Base-by-base conservation (phyloP, 1,140 invertebrate genomes). In the Delia radicum region DNA sequence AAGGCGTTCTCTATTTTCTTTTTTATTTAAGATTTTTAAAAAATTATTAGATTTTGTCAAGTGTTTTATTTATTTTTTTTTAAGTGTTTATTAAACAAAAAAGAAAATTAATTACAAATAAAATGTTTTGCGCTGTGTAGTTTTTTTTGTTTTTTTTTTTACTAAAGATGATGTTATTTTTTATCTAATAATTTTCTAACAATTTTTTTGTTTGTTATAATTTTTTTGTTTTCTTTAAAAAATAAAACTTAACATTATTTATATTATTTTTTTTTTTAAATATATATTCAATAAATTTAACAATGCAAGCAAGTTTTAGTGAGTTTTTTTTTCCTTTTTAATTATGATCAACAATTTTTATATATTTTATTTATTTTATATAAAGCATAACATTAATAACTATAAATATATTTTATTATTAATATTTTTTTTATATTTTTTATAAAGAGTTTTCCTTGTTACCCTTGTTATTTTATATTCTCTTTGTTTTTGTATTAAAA, bases 171-270 rank as follows among this genome's bases (percentile, higher is more conserved):
- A 10, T 24, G 5, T 55, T 21, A 5, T 55, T 55, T 55, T 55
- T 7, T 55, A 55, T 55, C 8, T 37, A 37, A 37, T 37, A 1
- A 37, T 55, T 55, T 15, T 55, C 2, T 48, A 18, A 48, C 18
- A 55, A 55, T 55, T 46, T 55, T 24, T 12, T 55, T 55, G 3
- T 55, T 55, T 55, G 46, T 21, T 55, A 37, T 21, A 21, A 48
- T 15, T 48, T 48, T 48, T 48, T n/a, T 48, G 12, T 48, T 5
- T 55, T 55, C 24, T 21, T 55, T 55, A 4, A 24, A 18, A 55
- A 71, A 29, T n/a, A 75, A 79, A 75, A 55, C 73, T 77, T 77
- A 75, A 72, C 61, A 75, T 67, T 73, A 74, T 63, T 5, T 69
- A 10, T 69, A 24, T 69, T 21, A 10, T 37, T 69, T 21, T 37